These are phyloP conservation scores for Bubalus kerabau DNA, from an alignment of 2,113 vertebrate species.

Conservation along the genomic window DNA sequence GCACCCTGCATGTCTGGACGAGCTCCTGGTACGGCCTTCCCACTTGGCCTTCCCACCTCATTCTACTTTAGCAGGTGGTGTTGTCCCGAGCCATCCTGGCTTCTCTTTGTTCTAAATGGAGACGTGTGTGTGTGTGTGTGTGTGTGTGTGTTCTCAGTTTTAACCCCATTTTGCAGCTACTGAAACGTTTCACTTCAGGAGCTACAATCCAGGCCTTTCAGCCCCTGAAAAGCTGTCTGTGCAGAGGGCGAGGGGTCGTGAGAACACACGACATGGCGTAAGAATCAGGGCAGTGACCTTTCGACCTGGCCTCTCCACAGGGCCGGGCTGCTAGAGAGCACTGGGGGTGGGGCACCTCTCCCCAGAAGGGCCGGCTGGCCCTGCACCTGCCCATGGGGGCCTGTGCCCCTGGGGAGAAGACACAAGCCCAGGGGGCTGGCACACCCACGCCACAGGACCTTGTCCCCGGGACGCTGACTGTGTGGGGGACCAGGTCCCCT, in stretches of 20 bases:
- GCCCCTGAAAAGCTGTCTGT: neutral
- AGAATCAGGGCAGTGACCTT: constrained; percentile 77
- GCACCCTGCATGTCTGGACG: neutral
- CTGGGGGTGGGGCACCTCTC: neutral
- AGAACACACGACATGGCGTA: constrained; percentile 70
- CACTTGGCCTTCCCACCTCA: neutral
- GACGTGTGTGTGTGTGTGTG: fast-evolving
- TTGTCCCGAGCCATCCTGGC: fast-evolving
- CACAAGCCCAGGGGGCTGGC: fast-evolving
- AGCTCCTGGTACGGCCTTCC: neutral
- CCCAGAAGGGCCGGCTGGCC: neutral
- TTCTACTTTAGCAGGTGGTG: neutral
- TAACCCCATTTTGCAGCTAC: neutral
- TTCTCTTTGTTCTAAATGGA: neutral
- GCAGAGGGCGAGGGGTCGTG: constrained; percentile 77
- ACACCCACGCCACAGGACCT: fast-evolving
- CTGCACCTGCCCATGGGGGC: neutral
- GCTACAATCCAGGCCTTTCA: neutral
- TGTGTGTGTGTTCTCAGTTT: neutral
- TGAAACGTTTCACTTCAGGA: neutral
- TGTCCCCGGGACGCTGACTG: fast-evolving
- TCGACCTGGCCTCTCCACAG: constrained; percentile 55
- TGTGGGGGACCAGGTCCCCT: neutral
- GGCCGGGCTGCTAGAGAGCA: neutral
- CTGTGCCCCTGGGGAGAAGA: neutral